These are phyloP conservation scores for Gasterosteus aculeatus DNA, from an alignment of 2,113 vertebrate species.

Conservation along the genomic window DNA sequence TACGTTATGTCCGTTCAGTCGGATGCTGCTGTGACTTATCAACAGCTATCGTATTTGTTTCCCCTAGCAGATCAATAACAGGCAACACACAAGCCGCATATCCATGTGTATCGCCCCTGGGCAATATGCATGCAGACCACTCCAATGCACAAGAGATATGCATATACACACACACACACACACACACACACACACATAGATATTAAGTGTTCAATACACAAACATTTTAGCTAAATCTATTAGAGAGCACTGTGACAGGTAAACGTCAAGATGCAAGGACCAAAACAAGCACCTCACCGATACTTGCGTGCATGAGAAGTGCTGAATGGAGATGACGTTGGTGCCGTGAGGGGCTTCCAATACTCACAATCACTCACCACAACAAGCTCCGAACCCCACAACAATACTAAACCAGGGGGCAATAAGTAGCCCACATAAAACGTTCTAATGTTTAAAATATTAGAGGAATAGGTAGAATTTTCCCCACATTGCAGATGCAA, in stretches of 20 bases:
- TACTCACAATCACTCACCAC: slow-evolving; percentile 24
- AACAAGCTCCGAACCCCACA: slow-evolving; percentile 17
- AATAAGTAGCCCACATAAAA: slow-evolving; percentile 25
- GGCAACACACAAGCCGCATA: slow-evolving; percentile 49
- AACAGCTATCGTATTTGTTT: slow-evolving; percentile 51
- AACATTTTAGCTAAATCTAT: not conserved
- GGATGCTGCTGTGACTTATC: slow-evolving; percentile 40
- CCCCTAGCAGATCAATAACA: slow-evolving; percentile 63
- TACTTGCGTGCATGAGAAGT: slow-evolving; percentile 21
- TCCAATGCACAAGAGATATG: slow-evolving; percentile 2
- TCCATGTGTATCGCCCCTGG: slow-evolving; percentile 34
- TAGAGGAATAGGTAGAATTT: not conserved
- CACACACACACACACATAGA: not conserved
- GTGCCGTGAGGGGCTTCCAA: slow-evolving; percentile 4
- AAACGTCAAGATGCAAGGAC: not conserved
- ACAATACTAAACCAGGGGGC: not conserved
- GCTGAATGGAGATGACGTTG: slow-evolving; percentile 8
- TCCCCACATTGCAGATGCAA: not conserved
- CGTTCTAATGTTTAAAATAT: not conserved
- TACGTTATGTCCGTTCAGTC: slow-evolving; percentile 11
- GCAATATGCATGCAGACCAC: slow-evolving; percentile 25
- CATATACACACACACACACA: not conserved
- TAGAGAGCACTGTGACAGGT: slow-evolving; percentile 14
- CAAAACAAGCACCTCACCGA: slow-evolving; percentile 13
- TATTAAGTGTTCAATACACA: slow-evolving; percentile 2